Evolutionary conservation across 1,140 invertebrate genomes (phyloP).

Genomic region (Linepithema humile): DNA sequence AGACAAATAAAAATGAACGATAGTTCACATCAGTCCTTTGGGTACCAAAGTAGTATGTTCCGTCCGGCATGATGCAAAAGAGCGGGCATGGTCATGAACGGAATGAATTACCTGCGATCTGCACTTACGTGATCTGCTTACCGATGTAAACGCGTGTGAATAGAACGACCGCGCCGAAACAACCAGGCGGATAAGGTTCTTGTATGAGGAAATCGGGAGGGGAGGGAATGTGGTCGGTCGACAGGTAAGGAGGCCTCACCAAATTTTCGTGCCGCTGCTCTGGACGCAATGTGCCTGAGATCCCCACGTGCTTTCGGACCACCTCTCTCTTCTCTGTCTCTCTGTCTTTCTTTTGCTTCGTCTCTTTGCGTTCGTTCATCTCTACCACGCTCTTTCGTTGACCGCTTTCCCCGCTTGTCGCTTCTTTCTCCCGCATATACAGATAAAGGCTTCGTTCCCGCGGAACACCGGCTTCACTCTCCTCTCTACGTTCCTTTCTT

Average conservation of each 20-base stretch:
- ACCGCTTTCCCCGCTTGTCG: slow-evolving; percentile 34
- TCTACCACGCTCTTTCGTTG: slow-evolving; percentile 24
- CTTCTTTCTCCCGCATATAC: slow-evolving; percentile 54
- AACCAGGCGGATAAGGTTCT: slow-evolving; percentile 73
- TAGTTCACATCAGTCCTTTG: too few species aligned
- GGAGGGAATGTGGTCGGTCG: slow-evolving; percentile 82
- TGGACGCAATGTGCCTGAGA: slow-evolving; percentile 72
- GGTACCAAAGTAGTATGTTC: too few species aligned
- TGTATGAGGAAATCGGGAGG: slow-evolving; percentile 75
- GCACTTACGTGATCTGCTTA: slow-evolving; percentile 57
- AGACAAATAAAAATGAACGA: slow-evolving; percentile 1
- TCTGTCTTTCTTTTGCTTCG: slow-evolving; percentile 26
- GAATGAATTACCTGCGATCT: background rate
- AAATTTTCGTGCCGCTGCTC: slow-evolving; percentile 80
- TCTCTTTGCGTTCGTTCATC: slow-evolving; percentile 9
- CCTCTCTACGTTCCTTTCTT: slow-evolving; percentile 38
- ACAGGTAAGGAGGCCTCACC: slow-evolving; percentile 75
- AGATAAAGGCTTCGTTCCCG: slow-evolving; percentile 57
- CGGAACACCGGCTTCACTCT: slow-evolving; percentile 47
- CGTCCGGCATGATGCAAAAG: background rate
- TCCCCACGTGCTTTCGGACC: slow-evolving; percentile 76
- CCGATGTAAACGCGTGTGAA: slow-evolving; percentile 69
- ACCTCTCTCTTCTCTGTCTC: slow-evolving; percentile 23
- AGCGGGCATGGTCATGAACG: background rate
- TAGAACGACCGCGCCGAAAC: slow-evolving; percentile 68